These are phyloP conservation scores for Poecilia picta DNA, from an alignment of 2,797 vertebrate species.

Conservation along the genomic window DNA sequence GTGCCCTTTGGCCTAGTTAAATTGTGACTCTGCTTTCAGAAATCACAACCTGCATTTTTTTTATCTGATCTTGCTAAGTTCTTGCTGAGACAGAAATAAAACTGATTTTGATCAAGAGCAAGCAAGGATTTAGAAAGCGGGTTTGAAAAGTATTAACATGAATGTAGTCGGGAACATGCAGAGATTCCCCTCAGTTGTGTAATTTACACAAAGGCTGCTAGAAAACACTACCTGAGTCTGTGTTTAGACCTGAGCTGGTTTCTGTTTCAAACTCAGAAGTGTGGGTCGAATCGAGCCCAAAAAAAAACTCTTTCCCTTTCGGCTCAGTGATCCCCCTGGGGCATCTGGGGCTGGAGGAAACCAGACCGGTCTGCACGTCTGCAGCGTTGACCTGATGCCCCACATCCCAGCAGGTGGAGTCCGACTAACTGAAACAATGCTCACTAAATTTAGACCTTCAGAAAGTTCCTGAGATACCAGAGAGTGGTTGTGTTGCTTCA, in stretches of 20 bases:
- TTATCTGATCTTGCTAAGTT: slow-evolving; percentile 16
- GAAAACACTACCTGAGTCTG: not conserved
- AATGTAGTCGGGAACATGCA: not conserved
- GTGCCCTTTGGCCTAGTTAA: slow-evolving; percentile 30
- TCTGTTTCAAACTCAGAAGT: not conserved
- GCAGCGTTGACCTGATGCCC: not conserved
- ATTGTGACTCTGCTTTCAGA: slow-evolving; percentile 12
- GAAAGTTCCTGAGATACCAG: slow-evolving; percentile 14
- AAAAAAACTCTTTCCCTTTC: not conserved
- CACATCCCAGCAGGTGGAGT: not conserved
- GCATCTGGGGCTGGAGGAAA: not conserved
- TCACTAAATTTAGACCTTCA: slow-evolving; percentile 27
- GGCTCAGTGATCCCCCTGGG: not conserved
- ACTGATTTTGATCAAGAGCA: not conserved
- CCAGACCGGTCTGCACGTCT: not conserved
- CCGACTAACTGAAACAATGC: not conserved
- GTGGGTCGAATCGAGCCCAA: not conserved
- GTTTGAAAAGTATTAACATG: slow-evolving; percentile 8
- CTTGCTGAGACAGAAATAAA: slow-evolving; percentile 29
- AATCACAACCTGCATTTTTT: slow-evolving; percentile 2
- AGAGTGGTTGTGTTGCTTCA: not conserved
- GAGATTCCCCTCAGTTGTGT: not conserved
- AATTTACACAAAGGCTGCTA: not conserved
- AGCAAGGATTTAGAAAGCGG: slow-evolving; percentile 1
- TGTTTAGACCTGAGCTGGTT: not conserved